A percentile compares a stretch with the other conserved stretches of the same genome.
Conservation (phyloP, 30 jellyfish, hydroid and myxozoan genomes). For the Pseudorhiza aurosa region DNA sequence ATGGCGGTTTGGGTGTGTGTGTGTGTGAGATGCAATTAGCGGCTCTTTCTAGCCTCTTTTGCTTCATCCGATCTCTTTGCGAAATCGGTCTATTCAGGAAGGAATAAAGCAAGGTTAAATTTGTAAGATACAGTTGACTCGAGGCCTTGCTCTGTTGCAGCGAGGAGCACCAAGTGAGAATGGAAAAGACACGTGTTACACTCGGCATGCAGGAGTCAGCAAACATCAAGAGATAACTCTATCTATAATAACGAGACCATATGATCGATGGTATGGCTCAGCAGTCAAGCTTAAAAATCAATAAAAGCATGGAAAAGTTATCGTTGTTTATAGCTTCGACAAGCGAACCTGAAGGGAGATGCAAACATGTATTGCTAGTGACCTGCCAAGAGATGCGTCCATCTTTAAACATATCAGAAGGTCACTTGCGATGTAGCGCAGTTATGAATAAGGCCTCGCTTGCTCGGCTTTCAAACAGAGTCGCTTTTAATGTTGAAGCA, state of each 20-base stretch:
- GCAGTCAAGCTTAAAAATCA: background rate
- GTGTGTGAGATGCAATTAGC: no score
- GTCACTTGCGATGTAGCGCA: conserved; percentile 1
- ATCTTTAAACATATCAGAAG: background rate
- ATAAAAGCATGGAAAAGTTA: conserved; percentile 3
- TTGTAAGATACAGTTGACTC: no score
- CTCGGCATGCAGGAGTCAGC: background rate
- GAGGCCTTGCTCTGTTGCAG: no score
- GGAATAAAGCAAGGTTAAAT: no score
- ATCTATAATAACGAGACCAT: background rate
- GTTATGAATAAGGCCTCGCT: no score
- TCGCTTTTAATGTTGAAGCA: no score
- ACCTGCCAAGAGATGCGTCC: background rate
- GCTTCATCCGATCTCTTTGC: no score
- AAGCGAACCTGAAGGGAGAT: background rate
- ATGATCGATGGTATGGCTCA: background rate
- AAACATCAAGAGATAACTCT: background rate
- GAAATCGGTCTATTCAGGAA: no score
- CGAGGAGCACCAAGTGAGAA: no score
- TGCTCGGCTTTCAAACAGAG: no score
- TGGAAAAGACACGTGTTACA: background rate
- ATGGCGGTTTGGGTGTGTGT: no score
- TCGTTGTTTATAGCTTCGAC: background rate
- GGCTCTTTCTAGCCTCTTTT: no score
- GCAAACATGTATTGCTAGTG: conserved; percentile 6